Evolutionary conservation across 2,797 vertebrate species (phyloP), one percentile per base, ranked within the genome.

Genomic region (Darevskia mixta): DNA sequence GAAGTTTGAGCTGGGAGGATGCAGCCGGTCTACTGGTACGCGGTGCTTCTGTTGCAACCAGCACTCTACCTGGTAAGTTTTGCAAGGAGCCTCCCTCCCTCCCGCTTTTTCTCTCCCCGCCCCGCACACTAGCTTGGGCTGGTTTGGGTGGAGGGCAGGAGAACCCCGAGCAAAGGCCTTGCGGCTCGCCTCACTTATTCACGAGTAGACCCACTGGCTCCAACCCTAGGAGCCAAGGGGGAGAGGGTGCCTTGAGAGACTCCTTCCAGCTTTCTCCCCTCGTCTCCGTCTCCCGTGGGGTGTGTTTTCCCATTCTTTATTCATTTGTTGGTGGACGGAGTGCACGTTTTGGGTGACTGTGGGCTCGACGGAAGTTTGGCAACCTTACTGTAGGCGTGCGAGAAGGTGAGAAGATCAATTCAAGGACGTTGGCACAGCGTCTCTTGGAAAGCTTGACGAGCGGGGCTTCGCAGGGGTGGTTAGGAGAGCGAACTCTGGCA

Each of bases 1-100:
- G 98, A 98, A 98, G 97, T 98, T 98, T 98, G 97, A 98, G 96
- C 97, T 92, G 95, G 97, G 98, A 99, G 98, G 97, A 99, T 99
- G 99, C 98, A 96, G 98, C 96, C 98, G 97, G 97, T 97, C 95
- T 97, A 97, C 93, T 98, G 98, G 97, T 98, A 98, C 97, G 97
- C 98, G 93, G 97, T 98, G 97, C 97, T 99, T 95, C 97, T 99
- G 95, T 97, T 99, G 95, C 97, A 98, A 93, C 97, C 98, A 87
- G 97, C 98, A 45, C 96, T 98, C 81, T 98, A 97, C 96, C 97
- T 99, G 99, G 99, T 99, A 97, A 99, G 98, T 98, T 94, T 0
- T 27, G 7, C 49, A 67, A 15, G 1, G 25, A 82, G 55, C 64
- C 49, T 45, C 17, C 7, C 27, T 5, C 5, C n/a, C n/a, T 6